Conservation (phyloP, 2,797 vertebrate genomes). For the Sebastes melanostomus region DNA sequence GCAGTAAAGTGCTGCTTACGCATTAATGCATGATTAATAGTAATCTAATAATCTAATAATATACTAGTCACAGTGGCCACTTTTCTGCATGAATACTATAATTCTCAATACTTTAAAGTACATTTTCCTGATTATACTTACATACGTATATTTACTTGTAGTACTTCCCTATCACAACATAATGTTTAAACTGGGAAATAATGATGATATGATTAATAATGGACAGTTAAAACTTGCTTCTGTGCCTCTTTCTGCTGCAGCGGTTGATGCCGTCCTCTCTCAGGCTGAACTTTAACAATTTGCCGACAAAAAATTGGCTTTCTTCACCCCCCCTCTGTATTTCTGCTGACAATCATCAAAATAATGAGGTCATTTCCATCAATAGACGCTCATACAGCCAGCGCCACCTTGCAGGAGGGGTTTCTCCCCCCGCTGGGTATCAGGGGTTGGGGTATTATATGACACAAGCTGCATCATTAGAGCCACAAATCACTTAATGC, state of each 20-base stretch:
- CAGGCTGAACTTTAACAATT: neutral
- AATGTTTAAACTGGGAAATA: no score
- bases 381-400: neutral
- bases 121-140: no score
- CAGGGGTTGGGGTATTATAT: neutral
- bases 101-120: no score
- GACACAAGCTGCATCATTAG: conserved; percentile 12
- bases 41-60: neutral
- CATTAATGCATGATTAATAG: neutral
- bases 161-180: no score
- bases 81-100: neutral
- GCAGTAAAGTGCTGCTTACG: neutral
- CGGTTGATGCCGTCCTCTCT: neutral
- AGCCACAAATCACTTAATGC: conserved; percentile 39
- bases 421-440: neutral
- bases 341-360: neutral
- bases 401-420: neutral
- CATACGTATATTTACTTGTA: no score
- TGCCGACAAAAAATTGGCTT: neutral
- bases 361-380: conserved; percentile 30
- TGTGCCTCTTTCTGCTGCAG: neutral
- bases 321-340: neutral
- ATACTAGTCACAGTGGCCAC: neutral
- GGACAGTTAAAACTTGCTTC: no score
- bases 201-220: no score